These are phyloP conservation scores for Eupithecia dodoneata DNA, from an alignment of 2,888 invertebrate genomes.

Conservation along the genomic window DNA sequence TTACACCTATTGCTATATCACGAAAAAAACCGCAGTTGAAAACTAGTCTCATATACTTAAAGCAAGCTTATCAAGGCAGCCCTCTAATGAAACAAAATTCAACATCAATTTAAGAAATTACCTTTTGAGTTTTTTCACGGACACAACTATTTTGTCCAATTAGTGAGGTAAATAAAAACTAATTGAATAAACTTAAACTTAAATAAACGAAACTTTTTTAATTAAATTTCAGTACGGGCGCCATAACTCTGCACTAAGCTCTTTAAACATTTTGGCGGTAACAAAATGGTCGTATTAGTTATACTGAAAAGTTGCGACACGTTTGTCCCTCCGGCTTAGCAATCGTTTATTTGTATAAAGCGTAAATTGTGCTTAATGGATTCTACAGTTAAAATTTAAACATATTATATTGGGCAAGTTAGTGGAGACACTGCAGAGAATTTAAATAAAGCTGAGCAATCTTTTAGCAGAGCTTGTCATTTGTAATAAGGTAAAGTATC, in stretches of 20 bases:
- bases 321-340: not conserved
- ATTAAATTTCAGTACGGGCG: too few relatives aligned
- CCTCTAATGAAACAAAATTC: not conserved
- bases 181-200: not conserved
- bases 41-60: not conserved
- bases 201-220: too few relatives aligned
- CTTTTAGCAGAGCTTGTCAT: not conserved
- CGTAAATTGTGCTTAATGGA: constrained; percentile 10
- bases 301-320: constrained; percentile 2
- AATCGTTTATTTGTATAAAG: not conserved
- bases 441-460: not conserved
- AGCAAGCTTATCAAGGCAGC: not conserved
- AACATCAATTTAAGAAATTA: not conserved
- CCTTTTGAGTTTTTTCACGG: not conserved
- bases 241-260: not conserved
- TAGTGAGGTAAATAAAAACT: not conserved
- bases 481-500: too few relatives aligned
- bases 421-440: not conserved
- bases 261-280: constrained; percentile 2
- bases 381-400: not conserved
- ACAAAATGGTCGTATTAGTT: constrained; percentile 10
- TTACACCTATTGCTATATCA: too few relatives aligned
- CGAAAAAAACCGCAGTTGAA: not conserved
- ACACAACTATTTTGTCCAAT: not conserved
- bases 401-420: not conserved